These are phyloP conservation scores for Hipposideros larvatus DNA, from an alignment of 2,797 vertebrate genomes.

Conservation along the genomic window DNA sequence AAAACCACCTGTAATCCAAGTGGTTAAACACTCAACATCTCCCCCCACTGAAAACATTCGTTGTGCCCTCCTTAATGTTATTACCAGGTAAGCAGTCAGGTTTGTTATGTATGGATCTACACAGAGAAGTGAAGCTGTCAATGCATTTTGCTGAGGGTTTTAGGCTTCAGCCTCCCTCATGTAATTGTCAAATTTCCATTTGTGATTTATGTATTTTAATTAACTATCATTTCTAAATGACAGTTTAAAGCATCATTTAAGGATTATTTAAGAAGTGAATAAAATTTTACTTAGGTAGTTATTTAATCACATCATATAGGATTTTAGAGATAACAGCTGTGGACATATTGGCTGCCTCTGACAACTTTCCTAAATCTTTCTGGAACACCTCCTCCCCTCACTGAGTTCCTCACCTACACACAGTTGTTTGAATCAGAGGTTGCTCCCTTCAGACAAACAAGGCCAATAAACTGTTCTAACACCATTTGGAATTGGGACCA, in stretches of 20 bases:
- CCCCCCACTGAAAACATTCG: background rate
- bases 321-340: background rate
- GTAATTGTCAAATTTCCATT: background rate
- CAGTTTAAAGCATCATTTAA: background rate
- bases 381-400: background rate
- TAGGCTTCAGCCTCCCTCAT: background rate
- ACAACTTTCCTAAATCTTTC: background rate
- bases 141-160: background rate
- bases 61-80: no score
- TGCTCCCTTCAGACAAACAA: background rate
- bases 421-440: background rate
- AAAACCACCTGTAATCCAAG: background rate
- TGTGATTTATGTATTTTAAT: background rate
- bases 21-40: background rate
- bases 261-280: background rate
- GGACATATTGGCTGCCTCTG: background rate
- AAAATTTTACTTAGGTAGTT: background rate
- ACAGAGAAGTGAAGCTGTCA: background rate
- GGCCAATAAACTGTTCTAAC: background rate
- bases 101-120: background rate
- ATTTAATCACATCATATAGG: background rate
- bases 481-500: background rate
- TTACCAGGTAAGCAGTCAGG: background rate
- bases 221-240: background rate
- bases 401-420: background rate